Evolutionary conservation across 2,797 vertebrate genomes (phyloP), one percentile per base, ranked within the genome.

Genomic region (Anas bernieri): DNA sequence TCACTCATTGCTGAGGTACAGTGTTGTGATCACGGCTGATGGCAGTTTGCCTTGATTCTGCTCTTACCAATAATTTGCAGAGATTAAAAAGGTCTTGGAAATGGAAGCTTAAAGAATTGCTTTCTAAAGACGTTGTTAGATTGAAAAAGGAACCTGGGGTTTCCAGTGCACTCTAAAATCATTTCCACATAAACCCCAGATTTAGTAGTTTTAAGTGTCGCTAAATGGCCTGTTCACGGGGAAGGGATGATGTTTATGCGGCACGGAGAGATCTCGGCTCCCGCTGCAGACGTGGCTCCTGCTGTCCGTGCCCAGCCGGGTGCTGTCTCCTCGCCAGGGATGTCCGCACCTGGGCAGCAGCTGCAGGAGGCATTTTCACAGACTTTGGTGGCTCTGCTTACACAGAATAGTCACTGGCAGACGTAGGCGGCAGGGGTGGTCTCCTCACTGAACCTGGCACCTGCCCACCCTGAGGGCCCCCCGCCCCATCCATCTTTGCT

Each of bases 31-130:
- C 91, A 33, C 61, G n/a, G 83, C 3, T 88, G 89, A 88, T n/a
- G 81, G 80, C 91, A 66, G 79, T 73, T 91, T 72, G 86, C 93
- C 95, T 96, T 28, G 45, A 39, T 86, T 81, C 84, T 17, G 83
- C 95, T 96, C 90, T 97, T 74, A 83, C 33, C 45, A n/a, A 69
- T 64, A 72, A 96, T 97, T 97, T 97, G 58, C 88, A 7, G 93
- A 96, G 93, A 98, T 96, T 96, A 96, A 96, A 97, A 96, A 73
- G 77, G 90, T 55, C 75, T 91, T 78, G 70, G 83, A 81, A 93
- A 87, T 41, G 35, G 82, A 87, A 75, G 54, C 30, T 96, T 84
- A 54, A 93, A 70, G 89, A 97, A 97, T 94, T 96, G 96, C 88
- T 97, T 97, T 96, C 92, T 81, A 41, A 94, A 94, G 94, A 70